Conservation (phyloP, 2,888 invertebrate genomes). For the Drosophila vallismaia region DNA sequence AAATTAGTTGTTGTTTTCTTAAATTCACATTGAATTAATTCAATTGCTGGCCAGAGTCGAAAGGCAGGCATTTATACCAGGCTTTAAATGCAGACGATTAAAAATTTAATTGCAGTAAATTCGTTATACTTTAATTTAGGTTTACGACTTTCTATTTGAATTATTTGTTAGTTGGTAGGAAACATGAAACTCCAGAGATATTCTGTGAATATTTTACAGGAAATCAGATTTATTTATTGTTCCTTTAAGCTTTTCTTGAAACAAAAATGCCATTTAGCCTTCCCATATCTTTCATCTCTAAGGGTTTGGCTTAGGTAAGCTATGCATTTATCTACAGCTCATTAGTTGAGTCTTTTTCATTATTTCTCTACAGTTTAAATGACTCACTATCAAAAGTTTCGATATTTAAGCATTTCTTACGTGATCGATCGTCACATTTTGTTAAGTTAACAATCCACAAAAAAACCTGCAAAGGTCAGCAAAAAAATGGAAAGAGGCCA, state of each 20-base stretch:
- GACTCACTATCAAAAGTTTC: conserved; percentile 8
- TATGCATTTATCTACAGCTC: not conserved
- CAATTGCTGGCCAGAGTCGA: conserved; percentile 29
- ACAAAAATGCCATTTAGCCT: not conserved
- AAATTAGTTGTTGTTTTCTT: conserved; percentile 37
- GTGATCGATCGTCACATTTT: conserved; percentile 35
- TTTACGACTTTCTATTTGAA: conserved; percentile 28
- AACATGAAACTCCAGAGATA: not conserved
- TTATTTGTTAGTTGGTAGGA: not conserved
- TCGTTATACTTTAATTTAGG: conserved; percentile 10
- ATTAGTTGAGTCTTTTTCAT: conserved; percentile 11
- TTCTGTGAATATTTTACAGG: not conserved
- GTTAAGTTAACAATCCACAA: conserved; percentile 17
- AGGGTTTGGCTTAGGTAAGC: conserved; percentile 12
- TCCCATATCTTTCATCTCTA: not conserved
- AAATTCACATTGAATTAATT: conserved; percentile 43
- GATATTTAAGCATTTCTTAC: conserved; percentile 35
- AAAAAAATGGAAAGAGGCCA: conserved; percentile 10
- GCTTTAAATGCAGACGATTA: conserved; percentile 28
- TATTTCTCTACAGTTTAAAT: conserved; percentile 4
- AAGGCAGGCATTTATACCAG: conserved; percentile 20
- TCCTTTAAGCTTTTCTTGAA: not conserved
- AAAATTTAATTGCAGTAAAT: conserved; percentile 39
- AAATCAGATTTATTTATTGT: not conserved
- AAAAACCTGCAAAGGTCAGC: conserved; percentile 35